Evolutionary conservation across 2,888 invertebrate species (phyloP), one percentile per base, ranked within the genome.

Genomic region (Latrodectus elegans): DNA sequence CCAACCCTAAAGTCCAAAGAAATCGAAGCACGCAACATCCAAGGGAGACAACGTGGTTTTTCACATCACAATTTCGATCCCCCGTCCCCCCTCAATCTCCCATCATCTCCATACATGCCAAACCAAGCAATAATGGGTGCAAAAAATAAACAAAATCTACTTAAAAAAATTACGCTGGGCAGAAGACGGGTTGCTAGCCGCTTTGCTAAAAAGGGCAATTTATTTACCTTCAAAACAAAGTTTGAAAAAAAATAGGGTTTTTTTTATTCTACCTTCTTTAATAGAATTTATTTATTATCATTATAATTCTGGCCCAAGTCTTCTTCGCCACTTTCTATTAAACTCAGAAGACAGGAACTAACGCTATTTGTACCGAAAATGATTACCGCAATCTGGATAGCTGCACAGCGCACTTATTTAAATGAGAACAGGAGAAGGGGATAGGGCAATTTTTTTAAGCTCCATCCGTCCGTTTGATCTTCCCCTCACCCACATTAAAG

Each of bases 161-260:
- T 70, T 14, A 70, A 70, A 38, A 38, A 38, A 12, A 38, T 26
- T 26, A 67, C 8, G 67, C 67, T 67, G 17, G 67, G 67, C 67
- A 60, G 60, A 60, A 60, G 60, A 60, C 14, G n/a, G 60, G n/a
- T n/a, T 12, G 60, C 60, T n/a, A 65, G 38, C 49, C 53, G 55
- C 78, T 82, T 73, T 77, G 70, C 68, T 74, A 78, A 88, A 88
- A 82, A 82, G 78, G 78, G 78, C 64, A 88, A 88, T 88, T 83
- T 82, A 88, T 88, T 83, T 83, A 88, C 74, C 87, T 78, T 78
- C 78, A 88, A 83, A 88, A 83, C 78, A 88, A 82, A 88, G 60
- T 83, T 78, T 70, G 74, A 52, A 53, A 60, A 64, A 70, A 52
- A 64, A 51, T 26, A 4, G 15, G n/a, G 11, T 55, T 38, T 68